Conservation (phyloP, 2,888 invertebrate species). For the Amblyteles armatorius region DNA sequence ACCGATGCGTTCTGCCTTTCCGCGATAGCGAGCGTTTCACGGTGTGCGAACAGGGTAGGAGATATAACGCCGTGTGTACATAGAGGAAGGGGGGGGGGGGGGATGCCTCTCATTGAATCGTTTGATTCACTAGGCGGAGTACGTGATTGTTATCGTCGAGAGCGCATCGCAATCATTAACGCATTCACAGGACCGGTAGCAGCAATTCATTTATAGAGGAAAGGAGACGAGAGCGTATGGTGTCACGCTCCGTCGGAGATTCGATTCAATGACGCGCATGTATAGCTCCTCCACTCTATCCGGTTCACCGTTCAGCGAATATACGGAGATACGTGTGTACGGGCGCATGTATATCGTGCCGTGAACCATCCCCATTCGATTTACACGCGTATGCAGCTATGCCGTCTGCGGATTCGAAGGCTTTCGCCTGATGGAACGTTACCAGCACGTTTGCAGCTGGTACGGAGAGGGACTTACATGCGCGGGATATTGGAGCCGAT, state of each 20-base stretch:
- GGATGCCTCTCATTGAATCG: neutral
- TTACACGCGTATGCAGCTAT: neutral
- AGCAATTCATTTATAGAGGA: constrained; percentile 53
- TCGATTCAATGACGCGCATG: constrained; percentile 55
- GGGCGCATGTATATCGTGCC: neutral
- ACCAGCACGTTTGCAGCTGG: neutral
- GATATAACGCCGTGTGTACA: neutral
- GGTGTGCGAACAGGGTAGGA: neutral
- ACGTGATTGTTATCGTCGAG: constrained; percentile 46
- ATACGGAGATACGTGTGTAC: neutral
- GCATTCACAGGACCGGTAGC: constrained; percentile 43
- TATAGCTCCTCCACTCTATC: constrained; percentile 31
- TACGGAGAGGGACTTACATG: neutral
- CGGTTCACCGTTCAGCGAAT: constrained; percentile 34
- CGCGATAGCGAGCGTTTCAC: neutral
- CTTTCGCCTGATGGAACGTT: neutral
- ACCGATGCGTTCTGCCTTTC: constrained; percentile 4
- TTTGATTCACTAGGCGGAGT: constrained; percentile 7
- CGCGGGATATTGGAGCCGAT: neutral
- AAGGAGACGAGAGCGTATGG: constrained; percentile 37
- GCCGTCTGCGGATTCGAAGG: neutral
- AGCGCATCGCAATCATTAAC: constrained; percentile 41
- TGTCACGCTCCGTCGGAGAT: constrained; percentile 49
- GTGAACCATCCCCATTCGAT: neutral
- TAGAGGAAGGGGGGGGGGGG: neutral